phyloP scores from a whole-genome alignment of 2,888 invertebrate species.

The Callinectes sapidus region DNA sequence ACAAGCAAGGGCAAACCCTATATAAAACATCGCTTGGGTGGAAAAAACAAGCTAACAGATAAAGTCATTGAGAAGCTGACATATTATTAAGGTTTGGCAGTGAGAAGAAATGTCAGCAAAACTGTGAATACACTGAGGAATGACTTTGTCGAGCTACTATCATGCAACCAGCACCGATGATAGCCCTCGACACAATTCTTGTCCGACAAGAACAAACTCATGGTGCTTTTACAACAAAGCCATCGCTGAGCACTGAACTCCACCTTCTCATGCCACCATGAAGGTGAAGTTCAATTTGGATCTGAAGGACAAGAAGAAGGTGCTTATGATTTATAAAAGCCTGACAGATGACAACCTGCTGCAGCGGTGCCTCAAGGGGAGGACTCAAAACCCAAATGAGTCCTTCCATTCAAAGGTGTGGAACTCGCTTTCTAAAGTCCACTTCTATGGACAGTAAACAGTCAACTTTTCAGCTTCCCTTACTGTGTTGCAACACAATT shows the following conservation, averaged over 20 bases:
- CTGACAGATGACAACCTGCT: not conserved
- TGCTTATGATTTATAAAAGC: not conserved
- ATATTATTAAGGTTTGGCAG: not conserved
- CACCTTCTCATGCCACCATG: not conserved
- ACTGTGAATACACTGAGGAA: not conserved
- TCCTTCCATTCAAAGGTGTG: too few relatives aligned
- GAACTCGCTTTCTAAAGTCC: too few relatives aligned
- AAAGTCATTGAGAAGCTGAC: not conserved
- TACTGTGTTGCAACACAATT: too few relatives aligned
- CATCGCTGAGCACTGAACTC: not conserved
- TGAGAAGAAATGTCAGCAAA: not conserved
- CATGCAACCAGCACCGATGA: slow-evolving; percentile 36
- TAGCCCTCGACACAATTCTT: not conserved
- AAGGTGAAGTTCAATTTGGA: not conserved
- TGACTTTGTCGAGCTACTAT: slow-evolving; percentile 12
- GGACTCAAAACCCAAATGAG: too few relatives aligned
- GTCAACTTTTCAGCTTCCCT: too few relatives aligned
- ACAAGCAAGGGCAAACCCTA: not conserved
- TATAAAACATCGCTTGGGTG: not conserved
- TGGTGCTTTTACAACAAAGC: slow-evolving; percentile 42
- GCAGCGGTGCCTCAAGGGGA: not conserved
- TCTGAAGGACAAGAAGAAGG: not conserved
- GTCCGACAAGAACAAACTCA: not conserved
- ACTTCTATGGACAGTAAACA: not conserved
- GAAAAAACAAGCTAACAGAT: slow-evolving; percentile 31